A percentile compares a stretch with the other conserved stretches of the same genome.
Conservation (phyloP, 1,140 invertebrate species). For the Tetraneura akinire region DNA sequence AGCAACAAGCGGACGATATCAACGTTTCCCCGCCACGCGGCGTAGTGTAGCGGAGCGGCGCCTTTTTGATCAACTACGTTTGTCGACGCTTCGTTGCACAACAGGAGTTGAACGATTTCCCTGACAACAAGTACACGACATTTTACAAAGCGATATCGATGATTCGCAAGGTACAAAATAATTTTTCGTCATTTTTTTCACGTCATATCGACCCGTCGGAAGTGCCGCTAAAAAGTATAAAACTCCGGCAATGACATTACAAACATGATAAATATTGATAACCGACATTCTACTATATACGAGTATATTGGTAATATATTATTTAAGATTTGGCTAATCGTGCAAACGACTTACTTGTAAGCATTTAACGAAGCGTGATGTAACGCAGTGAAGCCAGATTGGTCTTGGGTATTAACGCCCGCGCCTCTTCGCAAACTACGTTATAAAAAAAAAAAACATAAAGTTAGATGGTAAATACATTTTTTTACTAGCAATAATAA, state of each 20-base stretch:
- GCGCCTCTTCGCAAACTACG: constrained; percentile 85
- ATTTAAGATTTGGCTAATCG: not conserved
- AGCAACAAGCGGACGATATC: constrained; percentile 80
- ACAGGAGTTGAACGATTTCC: constrained; percentile 81
- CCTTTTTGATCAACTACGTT: constrained; percentile 83
- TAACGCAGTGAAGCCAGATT: constrained; percentile 90
- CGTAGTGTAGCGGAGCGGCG: constrained; percentile 83
- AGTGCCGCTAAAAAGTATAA: no score
- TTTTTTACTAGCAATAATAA: no score
- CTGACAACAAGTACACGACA: constrained; percentile 62
- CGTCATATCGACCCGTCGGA: no score
- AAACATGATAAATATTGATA: no score
- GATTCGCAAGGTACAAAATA: no score
- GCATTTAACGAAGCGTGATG: constrained; percentile 94
- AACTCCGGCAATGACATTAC: no score
- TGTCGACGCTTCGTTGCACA: constrained; percentile 85
- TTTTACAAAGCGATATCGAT: not conserved
- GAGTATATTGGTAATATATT: no score
- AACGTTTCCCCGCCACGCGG: constrained; percentile 84
- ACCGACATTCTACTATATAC: no score
- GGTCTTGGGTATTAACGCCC: constrained; percentile 89
- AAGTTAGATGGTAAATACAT: no score
- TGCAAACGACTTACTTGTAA: constrained; percentile 72
- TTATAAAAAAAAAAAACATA: no score
- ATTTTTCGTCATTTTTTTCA: no score